Conservation (phyloP, 2,888 invertebrate species). For the Nasonovia ribisnigri region DNA sequence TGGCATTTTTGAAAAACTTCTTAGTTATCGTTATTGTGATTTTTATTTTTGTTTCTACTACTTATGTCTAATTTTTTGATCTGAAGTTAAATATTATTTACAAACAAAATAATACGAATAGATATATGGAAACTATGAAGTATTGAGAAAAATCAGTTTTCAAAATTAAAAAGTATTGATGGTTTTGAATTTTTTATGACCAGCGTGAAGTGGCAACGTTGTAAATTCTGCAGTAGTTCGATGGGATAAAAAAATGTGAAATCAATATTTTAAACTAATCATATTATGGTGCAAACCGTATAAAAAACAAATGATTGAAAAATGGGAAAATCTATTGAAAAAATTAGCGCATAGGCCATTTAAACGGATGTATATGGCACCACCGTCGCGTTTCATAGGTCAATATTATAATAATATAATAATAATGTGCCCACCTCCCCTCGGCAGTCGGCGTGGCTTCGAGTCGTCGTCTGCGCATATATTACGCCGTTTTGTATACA, state of each 20-base stretch:
- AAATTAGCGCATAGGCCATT: background rate
- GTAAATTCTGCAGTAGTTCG: background rate
- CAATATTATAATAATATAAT: background rate
- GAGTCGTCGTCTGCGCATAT: constrained; percentile 25
- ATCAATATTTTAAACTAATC: no score
- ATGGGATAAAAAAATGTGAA: background rate
- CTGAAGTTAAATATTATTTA: background rate
- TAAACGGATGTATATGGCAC: background rate
- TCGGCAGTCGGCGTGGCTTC: background rate
- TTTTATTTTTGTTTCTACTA: background rate
- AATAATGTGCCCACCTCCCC: background rate
- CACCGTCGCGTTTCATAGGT: background rate
- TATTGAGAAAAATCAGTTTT: background rate
- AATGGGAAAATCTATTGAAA: background rate
- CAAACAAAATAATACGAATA: background rate
- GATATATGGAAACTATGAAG: background rate
- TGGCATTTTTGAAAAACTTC: no score
- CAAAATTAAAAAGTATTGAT: background rate
- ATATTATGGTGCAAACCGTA: no score
- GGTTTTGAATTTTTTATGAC: background rate
- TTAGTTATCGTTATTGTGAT: background rate
- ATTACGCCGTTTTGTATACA: constrained; percentile 9
- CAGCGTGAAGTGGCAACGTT: background rate
- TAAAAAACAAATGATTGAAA: background rate
- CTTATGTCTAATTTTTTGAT: background rate